Base-by-base conservation (phyloP, 2,113 vertebrate genomes). In the Toxotes chatareus region DNA sequence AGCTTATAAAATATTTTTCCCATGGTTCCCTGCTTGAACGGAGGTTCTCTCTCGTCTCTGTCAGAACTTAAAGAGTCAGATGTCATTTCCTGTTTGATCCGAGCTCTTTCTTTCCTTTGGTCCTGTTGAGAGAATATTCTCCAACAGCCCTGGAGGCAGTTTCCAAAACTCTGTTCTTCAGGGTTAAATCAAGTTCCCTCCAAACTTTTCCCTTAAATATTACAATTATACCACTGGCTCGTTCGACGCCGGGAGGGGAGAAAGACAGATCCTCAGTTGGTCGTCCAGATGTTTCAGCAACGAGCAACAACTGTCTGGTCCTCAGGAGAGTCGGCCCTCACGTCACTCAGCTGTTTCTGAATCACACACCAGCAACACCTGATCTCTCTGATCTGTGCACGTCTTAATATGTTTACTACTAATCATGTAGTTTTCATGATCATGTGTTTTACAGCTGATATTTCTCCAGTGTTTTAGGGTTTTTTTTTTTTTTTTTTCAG, bases 221-320 rank as follows among this genome's bases (percentile, higher is more conserved):
- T 86, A 86, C 90, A 80, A 89, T 84, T 79, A 68, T 47, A 83
- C 69, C 66, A n/a, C 77, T 16, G 74, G 73, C 56, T 40, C 34
- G 1, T 75, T 42, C 19, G 21, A 56, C 16, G 79, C 89, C 68
- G 21, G 65, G 71, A 63, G 86, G 78, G 32, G 17, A 8, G 49
- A 32, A 13, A 57, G 80, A 75, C 77, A 70, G 80, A 91, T 88
- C 80, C 84, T 91, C 84, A 27, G 90, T 86, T 82, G 87, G 81
- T 17, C 23, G 6, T 87, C 90, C 94, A 94, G 93, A 94, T 95
- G 93, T 94, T 94, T 68, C 59, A 77, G 82, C 80, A 83, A 83
- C 64, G 46, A 91, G 91, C 88, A 94, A 92, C 92, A 94, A 94
- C 93, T 93, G 93, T 86, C 60, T 61, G 61, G 51, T 87, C 76